Base-by-base conservation (phyloP, 2,113 vertebrate genomes). In the Carassius auratus region DNA sequence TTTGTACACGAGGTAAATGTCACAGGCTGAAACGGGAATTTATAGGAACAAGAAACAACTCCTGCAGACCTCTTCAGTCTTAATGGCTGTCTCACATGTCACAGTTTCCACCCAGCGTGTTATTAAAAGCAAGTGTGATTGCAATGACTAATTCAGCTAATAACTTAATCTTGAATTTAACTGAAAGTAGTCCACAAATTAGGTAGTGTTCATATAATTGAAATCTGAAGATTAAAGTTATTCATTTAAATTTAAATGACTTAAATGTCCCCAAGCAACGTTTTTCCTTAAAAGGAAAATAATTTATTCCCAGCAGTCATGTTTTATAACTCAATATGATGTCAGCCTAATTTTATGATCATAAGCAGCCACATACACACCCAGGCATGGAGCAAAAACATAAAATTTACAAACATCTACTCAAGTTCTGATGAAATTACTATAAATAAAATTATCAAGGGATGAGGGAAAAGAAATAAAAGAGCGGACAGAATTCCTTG, bases 381-480 rank as follows among this genome's bases (percentile, higher is more conserved):
- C 81, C 81, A 71, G 50, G 71, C 17, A 10, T 57, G 50, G 52
- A 73, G 78, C 38, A 81, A 81, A 66, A 50, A 48, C 57, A 80
- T 78, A 33, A 42, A 36, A 50, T 82, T 82, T 71, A 71, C 64
- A 82, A 82, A 82, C 64, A 55, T 48, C 62, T 36, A 33, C 66
- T 71, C 17, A 69, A 82, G 26, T 50, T 66, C 66, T 88, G 90
- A 91, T 91, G 88, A 86, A 85, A 85, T 76, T 86, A 82, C 62
- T 89, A 86, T 87, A 86, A 89, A 91, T 90, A 91, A 89, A 81
- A 90, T 90, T 90, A 92, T 91, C 84, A 85, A 88, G 88, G 88
- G 81, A 73, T 23, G 1, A 64, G 52, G 55, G 50, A 10, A 36
- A 64, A n/a, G 8, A 52, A 76, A 89, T 61, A 92, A 89, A 87